Conservation (phyloP, 1,140 invertebrate genomes). For the Trinorchestia longiramus region DNA sequence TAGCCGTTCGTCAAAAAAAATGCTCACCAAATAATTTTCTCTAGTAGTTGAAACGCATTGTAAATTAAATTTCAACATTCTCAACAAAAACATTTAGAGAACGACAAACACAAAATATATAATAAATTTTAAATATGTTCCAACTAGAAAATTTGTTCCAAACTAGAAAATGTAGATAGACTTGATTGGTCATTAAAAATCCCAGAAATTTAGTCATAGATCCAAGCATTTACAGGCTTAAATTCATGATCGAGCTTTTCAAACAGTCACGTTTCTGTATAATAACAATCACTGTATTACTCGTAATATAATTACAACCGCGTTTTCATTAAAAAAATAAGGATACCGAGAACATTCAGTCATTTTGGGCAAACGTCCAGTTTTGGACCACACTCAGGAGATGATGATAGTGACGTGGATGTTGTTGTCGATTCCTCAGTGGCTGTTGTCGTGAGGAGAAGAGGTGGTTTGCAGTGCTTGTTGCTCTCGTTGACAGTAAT, state of each 20-base stretch:
- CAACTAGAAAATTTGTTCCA: too few species aligned
- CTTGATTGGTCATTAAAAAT: too few species aligned
- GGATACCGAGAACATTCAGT: neutral
- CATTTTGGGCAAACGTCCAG: neutral
- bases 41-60: too few species aligned
- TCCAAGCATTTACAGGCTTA: neutral
- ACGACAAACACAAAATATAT: too few species aligned
- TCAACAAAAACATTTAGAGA: too few species aligned
- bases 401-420: conserved; percentile 8
- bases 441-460: neutral
- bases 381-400: neutral
- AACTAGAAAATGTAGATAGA: too few species aligned
- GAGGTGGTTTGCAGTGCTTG: conserved; percentile 13
- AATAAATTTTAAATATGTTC: too few species aligned
- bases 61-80: too few species aligned
- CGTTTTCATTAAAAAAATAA: neutral
- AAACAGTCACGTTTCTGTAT: neutral
- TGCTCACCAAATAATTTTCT: too few species aligned
- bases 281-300: neutral
- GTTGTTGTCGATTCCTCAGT: neutral
- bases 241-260: neutral
- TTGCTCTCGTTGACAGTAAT: conserved; percentile 54
- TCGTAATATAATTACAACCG: neutral
- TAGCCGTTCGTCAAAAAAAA: too few species aligned
- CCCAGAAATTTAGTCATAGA: too few species aligned